Base-by-base conservation (phyloP, 2,888 invertebrate genomes). In the Choristoneura rosaceana region DNA sequence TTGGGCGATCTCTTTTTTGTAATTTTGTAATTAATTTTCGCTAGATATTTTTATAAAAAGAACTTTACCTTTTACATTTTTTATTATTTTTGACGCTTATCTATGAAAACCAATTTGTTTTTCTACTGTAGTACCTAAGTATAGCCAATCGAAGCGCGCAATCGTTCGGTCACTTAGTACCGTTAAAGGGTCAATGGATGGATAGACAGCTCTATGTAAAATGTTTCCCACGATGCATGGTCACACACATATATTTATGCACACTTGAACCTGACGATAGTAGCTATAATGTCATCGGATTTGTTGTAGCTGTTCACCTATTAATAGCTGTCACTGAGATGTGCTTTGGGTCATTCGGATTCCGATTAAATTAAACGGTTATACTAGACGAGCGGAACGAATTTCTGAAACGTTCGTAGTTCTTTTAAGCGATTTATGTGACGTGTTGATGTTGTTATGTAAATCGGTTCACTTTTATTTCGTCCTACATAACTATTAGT, bases 1-100 rank as follows among this genome's bases (percentile, higher is more conserved):
- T 95, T 95, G 95, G 95, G 95, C 94, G 93, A 77, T 43, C 70
- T 77, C 77, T 83, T 86, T 84, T 45, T 60, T 9, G 7, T n/a
- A 10, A 14, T 45, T 14, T 25, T 7, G 4, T 38, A 7, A 7
- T 38, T 38, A 38, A 43, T 43, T 10, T 43, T 43, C 12, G 8
- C 9, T 38, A 7, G 7, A 38, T 38, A 4, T 38, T 38, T 38
- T 38, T 7, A 38, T 38, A 38, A 38, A 38, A 38, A 38, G 4
- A 38, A 38, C 7, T 5, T 38, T 38, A 34, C 7, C 4, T 7
- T 7, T 7, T 38, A 38, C 4, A 4, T 5, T 38, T 0, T 7
- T 38, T 4, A 38, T 7, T 38, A 38, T 52, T 70, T 63, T 62
- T 68, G 47, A 60, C 60, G 34, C 62, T 47, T 47, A 47, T n/a